Evolutionary conservation across 2,888 invertebrate species (phyloP).

Genomic region (Mactromeris polynyma): DNA sequence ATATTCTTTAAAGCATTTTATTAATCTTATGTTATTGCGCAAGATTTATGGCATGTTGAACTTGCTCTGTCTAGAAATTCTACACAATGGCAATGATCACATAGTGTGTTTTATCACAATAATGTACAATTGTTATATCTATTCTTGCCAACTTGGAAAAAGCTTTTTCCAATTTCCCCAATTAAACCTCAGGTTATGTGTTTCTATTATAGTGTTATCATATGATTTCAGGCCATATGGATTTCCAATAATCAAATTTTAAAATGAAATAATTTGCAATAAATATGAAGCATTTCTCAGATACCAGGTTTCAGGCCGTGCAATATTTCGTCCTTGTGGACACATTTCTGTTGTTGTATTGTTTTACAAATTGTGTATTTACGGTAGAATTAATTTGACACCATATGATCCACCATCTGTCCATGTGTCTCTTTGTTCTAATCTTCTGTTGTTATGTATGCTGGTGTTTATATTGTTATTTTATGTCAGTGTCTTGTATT

Average conservation of each 20-base stretch:
- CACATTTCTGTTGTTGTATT: neutral
- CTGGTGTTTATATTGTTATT: too few species aligned
- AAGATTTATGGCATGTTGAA: neutral
- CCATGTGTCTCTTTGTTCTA: neutral
- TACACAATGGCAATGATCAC: neutral
- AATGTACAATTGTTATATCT: neutral
- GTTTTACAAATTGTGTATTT: conserved; percentile 10
- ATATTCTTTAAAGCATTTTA: neutral
- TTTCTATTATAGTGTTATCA: neutral
- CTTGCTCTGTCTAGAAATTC: neutral
- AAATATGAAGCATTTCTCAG: neutral
- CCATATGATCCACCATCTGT: conserved; percentile 14
- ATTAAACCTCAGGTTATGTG: neutral
- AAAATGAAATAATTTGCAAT: neutral
- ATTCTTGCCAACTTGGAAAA: neutral
- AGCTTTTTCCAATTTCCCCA: neutral
- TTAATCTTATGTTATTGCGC: neutral
- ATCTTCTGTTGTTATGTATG: neutral
- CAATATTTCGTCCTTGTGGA: neutral
- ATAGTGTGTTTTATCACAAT: neutral
- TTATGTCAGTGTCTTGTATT: too few species aligned
- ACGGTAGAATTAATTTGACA: neutral
- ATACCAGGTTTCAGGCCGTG: neutral
- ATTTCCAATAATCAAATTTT: conserved; percentile 16
- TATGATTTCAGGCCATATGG: neutral